A percentile compares a stretch with the other conserved stretches of the same genome.
Conservation (phyloP, 2,888 invertebrate species). For the Chironomus tentans region DNA sequence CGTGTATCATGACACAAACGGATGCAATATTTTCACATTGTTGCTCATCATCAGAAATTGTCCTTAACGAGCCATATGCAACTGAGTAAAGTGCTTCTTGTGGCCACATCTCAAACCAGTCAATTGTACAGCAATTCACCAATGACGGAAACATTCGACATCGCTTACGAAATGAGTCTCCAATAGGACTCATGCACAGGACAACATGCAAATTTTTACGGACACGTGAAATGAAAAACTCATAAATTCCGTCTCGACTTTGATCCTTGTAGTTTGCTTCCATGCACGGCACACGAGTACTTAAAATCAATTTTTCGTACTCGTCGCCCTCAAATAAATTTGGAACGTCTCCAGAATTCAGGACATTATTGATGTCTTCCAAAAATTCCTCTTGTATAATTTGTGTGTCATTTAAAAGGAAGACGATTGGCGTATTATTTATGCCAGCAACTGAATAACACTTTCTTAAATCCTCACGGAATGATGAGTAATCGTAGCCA, state of each 20-base stretch:
- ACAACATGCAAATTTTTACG: conserved; percentile 76
- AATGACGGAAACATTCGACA: conserved; percentile 91
- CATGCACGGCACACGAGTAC: conserved; percentile 61
- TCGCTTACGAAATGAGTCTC: conserved; percentile 76
- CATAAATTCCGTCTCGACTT: conserved; percentile 68
- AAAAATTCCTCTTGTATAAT: conserved; percentile 84
- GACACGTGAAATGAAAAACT: conserved; percentile 76
- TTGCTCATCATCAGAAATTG: conserved; percentile 47
- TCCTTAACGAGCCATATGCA: conserved; percentile 60
- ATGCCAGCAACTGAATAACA: conserved; percentile 74
- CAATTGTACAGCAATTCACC: conserved; percentile 87
- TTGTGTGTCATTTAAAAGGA: conserved; percentile 83
- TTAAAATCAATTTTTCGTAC: conserved; percentile 71
- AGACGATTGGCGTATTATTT: conserved; percentile 63
- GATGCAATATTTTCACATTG: conserved; percentile 48
- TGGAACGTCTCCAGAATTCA: conserved; percentile 88
- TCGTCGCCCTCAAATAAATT: conserved; percentile 84
- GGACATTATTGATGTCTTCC: conserved; percentile 84
- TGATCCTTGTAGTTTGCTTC: conserved; percentile 51
- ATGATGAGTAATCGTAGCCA: conserved; percentile 70
- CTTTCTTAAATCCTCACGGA: conserved; percentile 76
- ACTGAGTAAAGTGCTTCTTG: conserved; percentile 77
- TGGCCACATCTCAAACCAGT: conserved; percentile 93
- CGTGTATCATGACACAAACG: conserved; percentile 64
- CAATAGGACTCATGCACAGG: conserved; percentile 85